Evolutionary conservation across 2,113 vertebrate genomes (phyloP).

Genomic region (Serinus canaria): DNA sequence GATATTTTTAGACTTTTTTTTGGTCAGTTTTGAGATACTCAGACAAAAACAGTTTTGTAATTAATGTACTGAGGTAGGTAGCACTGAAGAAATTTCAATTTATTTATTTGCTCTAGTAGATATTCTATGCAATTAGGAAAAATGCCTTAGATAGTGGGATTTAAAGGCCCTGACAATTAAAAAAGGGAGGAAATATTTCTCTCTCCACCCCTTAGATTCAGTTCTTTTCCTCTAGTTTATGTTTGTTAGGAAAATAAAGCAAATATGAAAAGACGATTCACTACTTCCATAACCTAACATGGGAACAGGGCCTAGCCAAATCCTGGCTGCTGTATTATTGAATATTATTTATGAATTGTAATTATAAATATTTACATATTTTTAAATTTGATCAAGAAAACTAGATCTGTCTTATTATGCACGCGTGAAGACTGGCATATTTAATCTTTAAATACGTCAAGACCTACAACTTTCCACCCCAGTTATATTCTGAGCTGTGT

Average conservation of each 20-base stretch:
- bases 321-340: not conserved
- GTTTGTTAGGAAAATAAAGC: not conserved
- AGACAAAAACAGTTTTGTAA: not conserved
- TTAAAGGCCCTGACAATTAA: not conserved
- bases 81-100: not conserved
- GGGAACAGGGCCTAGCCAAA: not conserved
- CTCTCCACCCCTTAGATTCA: not conserved
- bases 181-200: not conserved
- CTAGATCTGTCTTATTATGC: not conserved
- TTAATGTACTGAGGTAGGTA: not conserved
- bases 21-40: not conserved
- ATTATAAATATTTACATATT: no score
- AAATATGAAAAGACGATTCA: not conserved
- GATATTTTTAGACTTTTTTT: accelerated
- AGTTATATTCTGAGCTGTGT: not conserved
- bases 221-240: not conserved
- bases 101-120: not conserved
- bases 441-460: not conserved
- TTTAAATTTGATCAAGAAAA: not conserved
- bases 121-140: not conserved
- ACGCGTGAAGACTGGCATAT: accelerated
- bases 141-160: not conserved
- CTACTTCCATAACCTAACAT: not conserved
- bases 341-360: not conserved
- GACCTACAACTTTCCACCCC: accelerated